Base-by-base conservation (phyloP, 2,113 vertebrate species). In the Brachypteracias leptosomus region DNA sequence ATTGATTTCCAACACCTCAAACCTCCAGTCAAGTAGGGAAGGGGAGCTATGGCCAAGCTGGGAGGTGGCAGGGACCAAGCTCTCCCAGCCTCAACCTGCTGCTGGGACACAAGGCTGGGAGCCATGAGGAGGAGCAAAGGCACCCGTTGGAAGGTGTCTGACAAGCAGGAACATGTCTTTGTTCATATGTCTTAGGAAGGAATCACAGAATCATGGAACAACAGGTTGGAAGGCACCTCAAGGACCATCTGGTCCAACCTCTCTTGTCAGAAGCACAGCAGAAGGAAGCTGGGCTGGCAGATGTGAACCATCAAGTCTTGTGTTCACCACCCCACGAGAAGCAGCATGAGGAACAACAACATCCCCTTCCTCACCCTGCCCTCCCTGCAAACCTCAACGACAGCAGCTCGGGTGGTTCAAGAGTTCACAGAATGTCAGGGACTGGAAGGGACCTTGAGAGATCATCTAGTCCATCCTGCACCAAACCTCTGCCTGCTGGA, bases 61-160 rank as follows among this genome's bases (percentile, higher is more conserved):
- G 19, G 17, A 0, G 4, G 16, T 17, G 0, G 0, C 26, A 35
- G 31, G 66, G 54, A 6, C 2, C 5, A 4, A 58, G 73, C 54
- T 91, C 36, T 49, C 19, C 65, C 44, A 61, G 82, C 28, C 66
- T 15, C 72, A 6, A 1, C 7, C 58, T 29, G n/a, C 42, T 51
- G 44, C 7, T 35, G 66, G 89, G 46, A 20, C 5, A 4, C 52
- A 14, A 72, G 24, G 40, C 67, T 18, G 51, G 0, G 7, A 0
- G 54, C 29, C 9, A 21, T 0, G 6, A 26, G 47, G 58, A 88
- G 11, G 47, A 81, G 63, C 13, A 33, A 47, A 72, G 57, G 42
- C n/a, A 13, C 17, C 13, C 11, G 11, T 28, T 46, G 40, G 12
- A 59, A 38, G 31, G 0, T 0, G 33, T 0, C 59, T 6, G 36